phyloP scores from a whole-genome alignment of 2,113 vertebrate species.

The Semnornis frantzii region DNA sequence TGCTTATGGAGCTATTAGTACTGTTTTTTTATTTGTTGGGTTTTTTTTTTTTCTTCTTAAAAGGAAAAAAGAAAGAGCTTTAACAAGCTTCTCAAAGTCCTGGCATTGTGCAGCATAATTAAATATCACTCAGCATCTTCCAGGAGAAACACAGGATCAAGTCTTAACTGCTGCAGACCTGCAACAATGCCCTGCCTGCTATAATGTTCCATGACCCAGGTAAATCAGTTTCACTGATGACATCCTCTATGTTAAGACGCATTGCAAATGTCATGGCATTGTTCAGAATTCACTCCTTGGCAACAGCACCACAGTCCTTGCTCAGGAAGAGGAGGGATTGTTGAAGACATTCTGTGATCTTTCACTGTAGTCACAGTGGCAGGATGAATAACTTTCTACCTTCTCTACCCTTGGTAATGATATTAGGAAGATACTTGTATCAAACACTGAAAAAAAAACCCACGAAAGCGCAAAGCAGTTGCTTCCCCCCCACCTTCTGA shows the following conservation, averaged over 20 bases:
- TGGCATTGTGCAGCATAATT: not conserved
- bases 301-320: rapidly evolving
- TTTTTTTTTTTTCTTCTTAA: rapidly evolving
- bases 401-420: not conserved
- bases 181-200: not conserved
- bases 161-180: not conserved
- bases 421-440: not conserved
- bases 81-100: not conserved
- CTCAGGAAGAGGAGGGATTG: not conserved
- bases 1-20: not conserved
- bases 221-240: not conserved
- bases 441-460: not conserved
- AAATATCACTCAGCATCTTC: not conserved
- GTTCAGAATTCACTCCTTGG: not conserved
- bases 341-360: not conserved
- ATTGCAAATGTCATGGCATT: not conserved
- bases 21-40: not conserved
- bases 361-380: not conserved
- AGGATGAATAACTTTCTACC: not conserved
- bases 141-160: not conserved
- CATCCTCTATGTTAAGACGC: not conserved
- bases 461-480: not conserved
- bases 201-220: not conserved
- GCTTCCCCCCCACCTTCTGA: not conserved
- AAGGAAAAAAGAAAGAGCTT: not conserved